Percentiles rank a stretch among this genome's conserved stretches.
phyloP scores from a whole-genome alignment of 2,888 invertebrate genomes.

The Seira musarum region DNA sequence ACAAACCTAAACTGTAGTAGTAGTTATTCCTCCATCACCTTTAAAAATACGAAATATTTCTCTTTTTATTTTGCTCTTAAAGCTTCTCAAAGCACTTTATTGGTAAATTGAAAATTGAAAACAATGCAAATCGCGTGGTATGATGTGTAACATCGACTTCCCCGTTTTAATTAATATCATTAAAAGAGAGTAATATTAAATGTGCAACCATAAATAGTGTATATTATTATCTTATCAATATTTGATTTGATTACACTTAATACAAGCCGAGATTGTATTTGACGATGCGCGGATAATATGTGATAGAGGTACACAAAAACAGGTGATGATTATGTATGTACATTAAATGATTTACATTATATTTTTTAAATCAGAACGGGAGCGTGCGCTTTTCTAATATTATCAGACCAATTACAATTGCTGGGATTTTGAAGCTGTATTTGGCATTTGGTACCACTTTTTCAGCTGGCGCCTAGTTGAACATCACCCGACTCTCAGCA shows the following conservation, averaged over 20 bases:
- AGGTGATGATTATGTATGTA: neutral
- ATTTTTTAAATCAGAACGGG: neutral
- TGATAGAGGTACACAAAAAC: neutral
- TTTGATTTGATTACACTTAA: neutral
- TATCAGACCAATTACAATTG: neutral
- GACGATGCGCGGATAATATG: too few species aligned
- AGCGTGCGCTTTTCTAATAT: neutral
- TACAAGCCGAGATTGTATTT: neutral
- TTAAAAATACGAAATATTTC: too few species aligned
- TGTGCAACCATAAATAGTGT: neutral
- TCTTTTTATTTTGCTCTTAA: too few species aligned
- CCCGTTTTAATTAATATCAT: too few species aligned
- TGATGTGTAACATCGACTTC: too few species aligned
- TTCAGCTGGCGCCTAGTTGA: conserved; percentile 54
- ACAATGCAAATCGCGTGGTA: too few species aligned
- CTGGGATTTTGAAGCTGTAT: conserved; percentile 29
- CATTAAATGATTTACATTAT: neutral
- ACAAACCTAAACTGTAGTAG: too few species aligned
- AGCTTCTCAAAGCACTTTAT: too few species aligned
- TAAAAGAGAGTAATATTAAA: too few species aligned
- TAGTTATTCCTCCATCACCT: too few species aligned
- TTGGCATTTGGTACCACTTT: conserved; percentile 59
- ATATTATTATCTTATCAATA: neutral
- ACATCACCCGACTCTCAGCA: conserved; percentile 25
- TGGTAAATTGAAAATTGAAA: too few species aligned